A percentile compares a stretch with the other conserved stretches of the same genome.
phyloP scores from a whole-genome alignment of 1,140 invertebrate species.

The Pygmarrhopalites habei region DNA sequence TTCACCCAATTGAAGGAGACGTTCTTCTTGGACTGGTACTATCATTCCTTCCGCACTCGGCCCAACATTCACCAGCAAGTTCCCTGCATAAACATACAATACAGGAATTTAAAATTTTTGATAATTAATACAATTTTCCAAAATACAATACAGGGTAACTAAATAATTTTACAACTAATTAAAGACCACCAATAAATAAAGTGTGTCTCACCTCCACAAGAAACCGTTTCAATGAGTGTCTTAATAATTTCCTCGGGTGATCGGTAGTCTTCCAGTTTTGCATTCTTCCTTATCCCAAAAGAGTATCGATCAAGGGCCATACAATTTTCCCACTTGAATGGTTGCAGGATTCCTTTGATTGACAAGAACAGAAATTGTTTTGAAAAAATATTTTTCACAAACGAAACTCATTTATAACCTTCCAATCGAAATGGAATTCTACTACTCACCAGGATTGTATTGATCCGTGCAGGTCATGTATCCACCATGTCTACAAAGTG shows the following conservation, averaged over 20 bases:
- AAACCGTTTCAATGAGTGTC: slow-evolving; percentile 24
- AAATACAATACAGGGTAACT: no score
- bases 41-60: slow-evolving; percentile 51
- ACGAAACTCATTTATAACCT: no score
- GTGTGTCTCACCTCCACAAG: slow-evolving; percentile 26
- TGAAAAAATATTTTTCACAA: no score
- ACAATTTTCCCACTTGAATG: slow-evolving; percentile 49
- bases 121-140: no score
- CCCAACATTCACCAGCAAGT: slow-evolving; percentile 47
- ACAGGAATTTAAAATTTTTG: no score
- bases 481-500: slow-evolving; percentile 50
- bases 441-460: slow-evolving; percentile 46
- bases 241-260: slow-evolving; percentile 47
- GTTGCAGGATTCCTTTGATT: slow-evolving; percentile 42
- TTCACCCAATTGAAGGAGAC: no score
- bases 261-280: slow-evolving; percentile 45
- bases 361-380: no score
- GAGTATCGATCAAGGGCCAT: slow-evolving; percentile 53
- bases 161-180: no score
- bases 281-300: slow-evolving; percentile 50
- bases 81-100: no score
- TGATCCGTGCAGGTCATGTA: slow-evolving; percentile 50
- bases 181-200: no score
- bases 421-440: no score
- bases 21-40: no score